Evolutionary conservation across 2,797 vertebrate species (phyloP), one percentile per base, ranked within the genome.

Genomic region (Apodemus agrarius): DNA sequence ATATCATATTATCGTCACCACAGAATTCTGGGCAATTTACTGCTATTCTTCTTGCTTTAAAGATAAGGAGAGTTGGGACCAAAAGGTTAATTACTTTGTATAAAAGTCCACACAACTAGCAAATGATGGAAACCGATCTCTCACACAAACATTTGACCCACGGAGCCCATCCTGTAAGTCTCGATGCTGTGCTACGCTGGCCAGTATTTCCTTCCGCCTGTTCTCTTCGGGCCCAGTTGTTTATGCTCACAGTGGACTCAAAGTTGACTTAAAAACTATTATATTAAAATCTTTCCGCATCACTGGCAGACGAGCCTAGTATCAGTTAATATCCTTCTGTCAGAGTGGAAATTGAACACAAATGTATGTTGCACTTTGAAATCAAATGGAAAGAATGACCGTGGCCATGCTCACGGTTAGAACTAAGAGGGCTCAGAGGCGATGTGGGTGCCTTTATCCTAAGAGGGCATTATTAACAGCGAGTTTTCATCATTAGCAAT

Each of bases 361-460:
- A 11, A 88, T 89, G 93, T 69, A 40, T 95, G 37, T 89, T 69
- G 40, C 57, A 92, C 7, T 49, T 96, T 92, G 4, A 94, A 82
- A 17, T 88, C 72, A 46, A 31, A 72, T 97, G 96, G 72, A 86
- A 54, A 67, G 74, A 52, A n/a, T 59, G 96, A 75, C 67, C 85
- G 91, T 89, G 96, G 43, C 8, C 67, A 19, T 40, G 34, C 93
- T 83, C 46, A 65, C 88, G 92, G 49, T 96, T 88, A 59, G 37
- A 80, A 22, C 6, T 95, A 90, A 95, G 57, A 97, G 49, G 8
- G 81, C 61, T 97, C 96, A 76, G 59, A 95, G 13, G 90, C 1
- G 97, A 78, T 94, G 29, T 92, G 24, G 4, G 16, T 14, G 1
- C 97, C 98, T 98, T 94, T 84, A 43, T 97, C 97, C 40, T 90